Base-by-base conservation (phyloP, 2,797 vertebrate species). In the Rhinatrema bivittatum region DNA sequence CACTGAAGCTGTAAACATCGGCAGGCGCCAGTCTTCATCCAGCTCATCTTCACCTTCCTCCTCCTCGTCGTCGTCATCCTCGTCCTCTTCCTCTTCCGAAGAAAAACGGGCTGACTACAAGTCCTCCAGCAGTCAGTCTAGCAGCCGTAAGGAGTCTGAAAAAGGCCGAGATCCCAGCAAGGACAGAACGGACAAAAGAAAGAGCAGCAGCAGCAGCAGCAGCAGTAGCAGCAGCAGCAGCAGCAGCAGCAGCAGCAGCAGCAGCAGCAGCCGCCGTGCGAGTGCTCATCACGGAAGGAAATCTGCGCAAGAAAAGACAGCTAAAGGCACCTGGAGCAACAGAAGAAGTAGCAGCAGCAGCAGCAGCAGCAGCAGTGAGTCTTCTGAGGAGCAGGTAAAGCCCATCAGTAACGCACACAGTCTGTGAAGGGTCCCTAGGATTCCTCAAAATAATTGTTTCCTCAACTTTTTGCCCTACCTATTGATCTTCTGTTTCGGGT, bases 11-110 rank as follows among this genome's bases (percentile, higher is more conserved):
- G 3, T 6, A 1, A 4, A 0, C 17, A 32, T 52, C 41, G 24
- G 5, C 1, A 29, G 49, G 7, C 67, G 68, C 14, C 68, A 66
- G 20, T 76, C 62, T 16, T 71, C 60, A 25, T 53, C 46, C 46
- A 42, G 32, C 6, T 65, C 43, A 17, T 57, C 56, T 12, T 2
- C 32, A 20, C 56, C 53, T 12, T 2, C 34, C 6, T 45, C 13
- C 9, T 51, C 54, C 5, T 60, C 62, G 7, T 17, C 13, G 10
- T 28, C 10, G 4, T 44, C 42, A 11, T 44, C 39, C 5, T 25
- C 25, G 6, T 44, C 39, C 5, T 29, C 38, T 5, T 38, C 36
- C 9, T 17, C 16, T 3, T 28, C 65, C 5, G 3, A 25, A 10
- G 53, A 44, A 12, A 42, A 25, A 9, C 21, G 34, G 32, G 27